Percentiles rank a stretch among this genome's conserved stretches.
phyloP scores from a whole-genome alignment of 37 sponge, comb jelly and placozoan genomes.

The Eunapius fragilis region DNA sequence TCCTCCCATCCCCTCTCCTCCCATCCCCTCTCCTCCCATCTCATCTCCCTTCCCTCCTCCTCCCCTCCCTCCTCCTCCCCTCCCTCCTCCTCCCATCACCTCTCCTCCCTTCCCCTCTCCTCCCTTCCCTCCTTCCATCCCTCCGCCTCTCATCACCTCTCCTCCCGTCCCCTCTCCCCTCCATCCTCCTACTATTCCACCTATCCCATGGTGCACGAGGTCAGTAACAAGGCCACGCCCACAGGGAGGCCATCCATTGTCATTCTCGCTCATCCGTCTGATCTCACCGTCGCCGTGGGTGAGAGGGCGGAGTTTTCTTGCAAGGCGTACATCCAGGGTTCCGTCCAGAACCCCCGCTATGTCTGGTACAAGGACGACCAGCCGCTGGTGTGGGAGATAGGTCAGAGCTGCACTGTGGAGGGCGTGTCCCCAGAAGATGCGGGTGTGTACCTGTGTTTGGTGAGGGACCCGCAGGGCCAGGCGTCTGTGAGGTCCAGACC shows the following conservation, averaged over 20 bases:
- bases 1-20: background rate
- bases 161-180: background rate
- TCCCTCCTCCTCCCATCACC: background rate
- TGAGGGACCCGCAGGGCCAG: constrained; percentile 11
- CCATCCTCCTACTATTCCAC: background rate
- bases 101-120: background rate
- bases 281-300: constrained; percentile 2
- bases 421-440: constrained; percentile 30
- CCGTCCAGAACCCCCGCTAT: constrained; percentile 7
- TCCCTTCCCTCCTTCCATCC: background rate
- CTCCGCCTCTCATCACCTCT: background rate
- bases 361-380: constrained; percentile 63
- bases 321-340: constrained; percentile 12
- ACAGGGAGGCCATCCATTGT: background rate
- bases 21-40: background rate
- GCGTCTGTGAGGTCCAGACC: background rate
- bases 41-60: background rate
- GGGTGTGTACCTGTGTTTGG: constrained; percentile 53
- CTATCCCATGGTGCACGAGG: background rate
- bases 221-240: background rate
- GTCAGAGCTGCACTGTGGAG: constrained; percentile 5
- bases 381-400: constrained; percentile 44
- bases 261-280: background rate
- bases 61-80: background rate
- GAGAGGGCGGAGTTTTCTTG: constrained; percentile 29